A percentile compares a stretch with the other conserved stretches of the same genome.
Evolutionary conservation across 1,140 invertebrate genomes (phyloP).

Genomic region (Mylabris phalerata): DNA sequence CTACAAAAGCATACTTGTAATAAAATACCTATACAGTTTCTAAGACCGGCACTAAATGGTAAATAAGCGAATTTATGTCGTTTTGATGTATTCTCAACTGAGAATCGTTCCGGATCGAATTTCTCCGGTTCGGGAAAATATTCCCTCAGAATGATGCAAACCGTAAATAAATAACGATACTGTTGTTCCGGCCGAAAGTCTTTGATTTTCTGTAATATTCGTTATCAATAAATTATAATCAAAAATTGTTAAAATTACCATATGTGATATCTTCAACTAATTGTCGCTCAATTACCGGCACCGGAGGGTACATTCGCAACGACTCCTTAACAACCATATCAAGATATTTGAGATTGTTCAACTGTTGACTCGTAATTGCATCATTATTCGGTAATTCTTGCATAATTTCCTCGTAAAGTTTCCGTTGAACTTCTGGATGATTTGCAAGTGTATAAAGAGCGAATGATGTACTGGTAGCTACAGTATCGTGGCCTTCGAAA

Average conservation of each 20-base stretch:
- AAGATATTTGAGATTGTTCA: constrained; percentile 56
- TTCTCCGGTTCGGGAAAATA: constrained; percentile 55
- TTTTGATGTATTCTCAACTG: constrained; percentile 45
- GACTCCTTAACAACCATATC: constrained; percentile 58
- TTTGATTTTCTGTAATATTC: too few species aligned
- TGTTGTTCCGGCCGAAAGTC: too few species aligned
- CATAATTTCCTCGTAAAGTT: constrained; percentile 53
- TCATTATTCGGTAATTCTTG: constrained; percentile 41
- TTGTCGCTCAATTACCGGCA: constrained; percentile 55
- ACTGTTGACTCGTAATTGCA: constrained; percentile 44
- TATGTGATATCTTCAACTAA: constrained; percentile 43
- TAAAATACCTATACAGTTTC: constrained; percentile 54
- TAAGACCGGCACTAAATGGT: constrained; percentile 57
- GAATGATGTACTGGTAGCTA: constrained; percentile 54
- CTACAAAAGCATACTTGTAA: neutral
- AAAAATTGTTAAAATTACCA: too few species aligned
- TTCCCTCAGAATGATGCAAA: constrained; percentile 56
- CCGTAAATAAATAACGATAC: too few species aligned
- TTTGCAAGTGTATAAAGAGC: constrained; percentile 52
- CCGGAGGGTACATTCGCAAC: constrained; percentile 56
- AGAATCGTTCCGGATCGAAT: constrained; percentile 64
- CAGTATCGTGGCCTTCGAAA: constrained; percentile 72
- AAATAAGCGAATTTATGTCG: constrained; percentile 50
- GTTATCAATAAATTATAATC: too few species aligned
- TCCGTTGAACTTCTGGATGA: constrained; percentile 55